These are phyloP conservation scores for Thymelicus acteon DNA, from an alignment of 2,888 invertebrate genomes.

Conservation along the genomic window DNA sequence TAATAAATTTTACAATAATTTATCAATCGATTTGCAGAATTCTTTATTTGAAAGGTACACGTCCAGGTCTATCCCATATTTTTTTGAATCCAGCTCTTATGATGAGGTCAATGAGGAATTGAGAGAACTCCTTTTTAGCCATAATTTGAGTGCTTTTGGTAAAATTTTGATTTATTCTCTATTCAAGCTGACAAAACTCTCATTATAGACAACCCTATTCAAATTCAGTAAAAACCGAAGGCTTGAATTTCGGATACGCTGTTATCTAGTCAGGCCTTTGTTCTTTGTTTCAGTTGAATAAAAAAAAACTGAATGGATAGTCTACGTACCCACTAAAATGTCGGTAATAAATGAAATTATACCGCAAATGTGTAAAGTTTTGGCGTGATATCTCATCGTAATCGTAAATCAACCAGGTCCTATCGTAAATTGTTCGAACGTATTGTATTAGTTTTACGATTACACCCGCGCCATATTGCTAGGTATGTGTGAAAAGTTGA, in stretches of 20 bases:
- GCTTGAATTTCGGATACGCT: conserved; percentile 35
- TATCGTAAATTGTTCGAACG: conserved; percentile 6
- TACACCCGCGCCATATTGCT: neutral
- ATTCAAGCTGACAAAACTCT: too few relatives aligned
- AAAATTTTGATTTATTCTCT: too few relatives aligned
- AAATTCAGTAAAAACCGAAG: conserved; percentile 25
- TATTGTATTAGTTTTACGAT: conserved; percentile 10
- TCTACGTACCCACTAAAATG: neutral
- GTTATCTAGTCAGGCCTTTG: conserved; percentile 31
- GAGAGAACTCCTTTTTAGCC: too few relatives aligned
- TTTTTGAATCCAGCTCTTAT: too few relatives aligned
- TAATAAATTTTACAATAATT: too few relatives aligned
- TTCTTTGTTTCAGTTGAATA: conserved; percentile 34
- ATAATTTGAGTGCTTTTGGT: too few relatives aligned
- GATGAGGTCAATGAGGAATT: too few relatives aligned
- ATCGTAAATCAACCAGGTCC: neutral
- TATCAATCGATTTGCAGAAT: too few relatives aligned
- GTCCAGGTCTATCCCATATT: too few relatives aligned
- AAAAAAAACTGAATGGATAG: conserved; percentile 26
- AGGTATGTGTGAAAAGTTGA: neutral
- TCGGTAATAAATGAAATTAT: neutral
- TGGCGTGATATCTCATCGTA: neutral
- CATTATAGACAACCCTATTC: conserved; percentile 17
- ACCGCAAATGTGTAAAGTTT: neutral
- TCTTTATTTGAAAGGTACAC: too few relatives aligned